Evolutionary conservation across 2,797 vertebrate species (phyloP), one percentile per base, ranked within the genome.

Genomic region (Hemibagrus guttatus): DNA sequence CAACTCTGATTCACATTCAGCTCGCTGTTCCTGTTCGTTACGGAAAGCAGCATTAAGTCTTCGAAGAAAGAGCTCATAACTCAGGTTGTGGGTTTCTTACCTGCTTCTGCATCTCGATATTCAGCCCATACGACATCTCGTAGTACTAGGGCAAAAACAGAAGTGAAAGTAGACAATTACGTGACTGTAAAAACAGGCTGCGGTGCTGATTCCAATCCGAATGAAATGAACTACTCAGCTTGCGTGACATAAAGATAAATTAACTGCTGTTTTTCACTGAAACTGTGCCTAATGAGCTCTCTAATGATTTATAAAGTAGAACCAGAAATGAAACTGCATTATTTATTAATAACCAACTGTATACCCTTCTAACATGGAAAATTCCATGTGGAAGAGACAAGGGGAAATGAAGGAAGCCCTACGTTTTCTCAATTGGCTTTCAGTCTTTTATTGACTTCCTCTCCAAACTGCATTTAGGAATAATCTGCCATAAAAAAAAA

Each of bases 61-160:
- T 63, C 12, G 9, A 74, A 13, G 16, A 56, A 12, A 54, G 74
- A 28, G 16, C 7, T 54, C 16, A 17, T 13, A 31, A 28, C 46
- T 46, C 46, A 9, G 7, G 46, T 49, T 49, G 8, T 8, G 8
- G 8, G 46, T 49, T 63, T 35, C 88, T 75, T 95, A 97, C 96
- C 96, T 97, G 96, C 89, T 97, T 97, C 91, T 97, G 96, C 96
- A 97, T 97, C 93, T 97, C 96, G 93, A 97, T 97, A 93, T 97
- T 97, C 94, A 97, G 93, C 59, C 96, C 96, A 90, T 97, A 97
- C 83, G 96, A 97, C 96, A 97, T 97, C 91, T 97, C 96, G 11
- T 97, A 97, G 93, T 97, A 97, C 96, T 97, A 92, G 74, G 89
- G 90, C 90, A 93, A 85, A 93, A 94, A 80, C 49, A n/a, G 86